Evolutionary conservation across 1,140 invertebrate species (phyloP), one percentile per base, ranked within the genome.

Genomic region (Lepidurus couesii): DNA sequence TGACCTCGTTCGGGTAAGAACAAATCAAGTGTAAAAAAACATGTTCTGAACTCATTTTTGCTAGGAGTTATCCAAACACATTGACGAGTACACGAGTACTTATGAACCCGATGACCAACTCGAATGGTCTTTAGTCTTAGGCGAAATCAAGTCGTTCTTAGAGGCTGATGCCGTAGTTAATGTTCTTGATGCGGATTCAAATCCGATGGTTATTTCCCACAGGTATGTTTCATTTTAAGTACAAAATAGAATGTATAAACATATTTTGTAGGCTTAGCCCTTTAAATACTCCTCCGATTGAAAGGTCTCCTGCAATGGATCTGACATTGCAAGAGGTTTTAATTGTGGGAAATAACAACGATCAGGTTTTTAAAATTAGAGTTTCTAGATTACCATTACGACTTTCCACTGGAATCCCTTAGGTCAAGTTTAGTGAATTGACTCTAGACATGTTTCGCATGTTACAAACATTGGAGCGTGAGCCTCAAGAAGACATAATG

Each of bases 391-490:
- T 44, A 76, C 74, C 44, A 74, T 73, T 73, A 34, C 47, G 77
- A 47, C 45, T 5, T n/a, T 73, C 24, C 65, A n/a, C 24, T 73
- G n/a, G 16, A 16, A 65, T 65, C 21, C 79, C 80, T 74, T 83
- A 90, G 89, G 94, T 96, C n/a, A 98, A 98, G 86, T 98, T 98
- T 87, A 97, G 95, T 81, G 96, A 98, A 86, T 87, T 98, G 78
- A 98, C 97, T 24, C 92, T 99, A 87, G 97, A 99, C 86, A 99
- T 98, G 96, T 99, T 96, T 84, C 89, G 96, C 81, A 98, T 99
- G 91, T 88, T 98, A 73, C 96, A 98, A 87, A 96, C 94, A 1
- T 85, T 98, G 75, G 96, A 98, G 85, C 87, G 95, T 80, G 96
- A 98, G 84, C 94, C 94, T 24, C 91, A 92, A 82, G 93, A 95